Base-by-base conservation (phyloP, 2,113 vertebrate genomes). In the Cavia aperea region DNA sequence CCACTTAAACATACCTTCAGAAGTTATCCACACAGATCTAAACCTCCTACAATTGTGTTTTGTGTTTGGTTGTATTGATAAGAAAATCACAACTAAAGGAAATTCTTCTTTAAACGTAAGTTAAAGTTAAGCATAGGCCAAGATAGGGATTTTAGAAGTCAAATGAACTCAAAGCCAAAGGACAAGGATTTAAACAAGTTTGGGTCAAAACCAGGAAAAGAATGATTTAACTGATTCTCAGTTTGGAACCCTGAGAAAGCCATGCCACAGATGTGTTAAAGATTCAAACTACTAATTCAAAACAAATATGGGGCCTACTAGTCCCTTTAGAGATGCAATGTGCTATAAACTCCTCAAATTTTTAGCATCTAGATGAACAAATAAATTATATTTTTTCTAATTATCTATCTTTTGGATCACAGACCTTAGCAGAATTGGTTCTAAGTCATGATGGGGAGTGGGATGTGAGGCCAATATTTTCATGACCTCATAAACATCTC, bases 361-460 rank as follows among this genome's bases (percentile, higher is more conserved):
- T 4, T 73, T 63, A 82, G 19, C 66, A 77, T 33, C 23, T 46
- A 43, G n/a, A 46, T 73, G 46, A 73, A 73, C 24, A 43, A 72
- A 73, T 43, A 39, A 81, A 77, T 89, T 88, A 49, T 58, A 68
- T 81, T 91, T 81, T 51, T 58, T 68, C 88, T 62, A 86, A 73
- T 91, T 93, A 75, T 85, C 65, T 82, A 86, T 39, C 2, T 46
- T 95, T 24, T 91, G 84, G 24, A 51, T 90, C 70, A 81, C 56
- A 70, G 54, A 91, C 31, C 36, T 94, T 36, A 72, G 63, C 23
- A 85, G 54, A 18, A 65, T 49, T 79, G 54, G 46, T 81, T 65
- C 29, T 83, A 83, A 93, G 77, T 65, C 29, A 72, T 81, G 78
- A 88, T 12, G 58, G 54, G 16, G 39, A n/a, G 54, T 63, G 24